These are phyloP conservation scores for Donacobius atricapilla DNA, from an alignment of 2,113 vertebrate species.

Conservation along the genomic window DNA sequence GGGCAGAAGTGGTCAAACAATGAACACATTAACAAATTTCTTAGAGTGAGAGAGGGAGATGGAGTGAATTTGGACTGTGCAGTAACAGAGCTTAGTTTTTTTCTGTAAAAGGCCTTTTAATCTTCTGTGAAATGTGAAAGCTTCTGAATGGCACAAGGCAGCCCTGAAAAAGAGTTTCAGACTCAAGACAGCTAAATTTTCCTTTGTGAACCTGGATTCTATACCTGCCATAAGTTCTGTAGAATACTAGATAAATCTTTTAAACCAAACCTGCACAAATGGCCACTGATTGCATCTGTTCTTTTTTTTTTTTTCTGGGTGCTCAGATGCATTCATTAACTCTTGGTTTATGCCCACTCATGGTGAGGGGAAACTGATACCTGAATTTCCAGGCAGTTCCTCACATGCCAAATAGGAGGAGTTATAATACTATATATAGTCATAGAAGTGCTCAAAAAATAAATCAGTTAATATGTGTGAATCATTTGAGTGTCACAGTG, in stretches of 20 bases:
- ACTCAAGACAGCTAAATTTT: background rate
- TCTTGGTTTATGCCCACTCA: background rate
- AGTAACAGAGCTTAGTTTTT: background rate
- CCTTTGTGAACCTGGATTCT: background rate
- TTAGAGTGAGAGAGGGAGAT: accelerated
- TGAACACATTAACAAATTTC: background rate
- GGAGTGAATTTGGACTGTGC: background rate
- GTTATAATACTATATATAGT: background rate
- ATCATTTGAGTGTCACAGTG: background rate
- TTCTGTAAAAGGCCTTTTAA: background rate
- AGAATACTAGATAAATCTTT: background rate
- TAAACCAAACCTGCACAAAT: background rate
- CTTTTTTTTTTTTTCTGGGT: background rate
- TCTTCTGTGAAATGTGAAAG: background rate
- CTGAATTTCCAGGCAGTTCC: background rate
- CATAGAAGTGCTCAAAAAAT: background rate
- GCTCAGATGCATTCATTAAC: background rate
- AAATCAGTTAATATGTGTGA: background rate
- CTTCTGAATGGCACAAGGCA: background rate
- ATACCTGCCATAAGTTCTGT: background rate
- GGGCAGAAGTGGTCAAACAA: background rate
- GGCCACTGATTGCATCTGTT: background rate
- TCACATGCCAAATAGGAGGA: background rate
- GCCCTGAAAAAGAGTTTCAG: background rate
- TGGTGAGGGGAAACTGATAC: background rate